These are phyloP conservation scores for Megaleporinus macrocephalus DNA, from an alignment of 2,113 vertebrate species.

Conservation along the genomic window DNA sequence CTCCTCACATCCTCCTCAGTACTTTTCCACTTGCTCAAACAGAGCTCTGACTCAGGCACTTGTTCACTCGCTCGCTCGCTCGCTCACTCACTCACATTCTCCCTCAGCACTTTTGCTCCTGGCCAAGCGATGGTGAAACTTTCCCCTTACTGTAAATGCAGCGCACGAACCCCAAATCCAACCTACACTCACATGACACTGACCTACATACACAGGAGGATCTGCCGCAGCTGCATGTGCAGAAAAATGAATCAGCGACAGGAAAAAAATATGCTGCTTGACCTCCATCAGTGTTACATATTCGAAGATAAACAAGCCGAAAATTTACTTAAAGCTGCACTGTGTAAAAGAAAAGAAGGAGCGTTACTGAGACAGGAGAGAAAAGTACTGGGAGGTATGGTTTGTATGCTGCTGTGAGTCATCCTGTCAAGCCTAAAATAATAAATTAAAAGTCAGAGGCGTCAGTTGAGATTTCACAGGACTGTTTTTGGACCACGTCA, in stretches of 20 bases:
- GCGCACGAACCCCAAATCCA: not conserved
- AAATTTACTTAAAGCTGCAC: no score
- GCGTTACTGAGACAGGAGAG: no score
- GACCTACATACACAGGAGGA: not conserved
- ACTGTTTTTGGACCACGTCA: no score
- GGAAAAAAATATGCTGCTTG: not conserved
- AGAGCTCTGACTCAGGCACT: constrained; percentile 56
- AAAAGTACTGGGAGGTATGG: no score
- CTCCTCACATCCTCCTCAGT: constrained; percentile 52
- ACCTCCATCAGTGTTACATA: not conserved
- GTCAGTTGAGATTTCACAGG: no score
- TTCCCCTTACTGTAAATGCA: constrained; percentile 1
- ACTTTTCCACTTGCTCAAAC: constrained; percentile 68
- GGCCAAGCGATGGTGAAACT: constrained; percentile 43
- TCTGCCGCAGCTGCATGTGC: not conserved
- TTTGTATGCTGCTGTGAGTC: no score
- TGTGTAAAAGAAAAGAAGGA: no score
- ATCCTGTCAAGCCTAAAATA: no score
- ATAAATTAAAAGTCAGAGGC: no score
- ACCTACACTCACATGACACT: not conserved
- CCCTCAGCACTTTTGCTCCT: constrained; percentile 28
- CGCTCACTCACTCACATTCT: no score
- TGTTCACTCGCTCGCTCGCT: constrained; percentile 47
- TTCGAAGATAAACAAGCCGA: no score
- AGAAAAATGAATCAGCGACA: not conserved